Evolutionary conservation across 2,797 vertebrate genomes (phyloP), one percentile per base, ranked within the genome.

Genomic region (Xenopus petersii): DNA sequence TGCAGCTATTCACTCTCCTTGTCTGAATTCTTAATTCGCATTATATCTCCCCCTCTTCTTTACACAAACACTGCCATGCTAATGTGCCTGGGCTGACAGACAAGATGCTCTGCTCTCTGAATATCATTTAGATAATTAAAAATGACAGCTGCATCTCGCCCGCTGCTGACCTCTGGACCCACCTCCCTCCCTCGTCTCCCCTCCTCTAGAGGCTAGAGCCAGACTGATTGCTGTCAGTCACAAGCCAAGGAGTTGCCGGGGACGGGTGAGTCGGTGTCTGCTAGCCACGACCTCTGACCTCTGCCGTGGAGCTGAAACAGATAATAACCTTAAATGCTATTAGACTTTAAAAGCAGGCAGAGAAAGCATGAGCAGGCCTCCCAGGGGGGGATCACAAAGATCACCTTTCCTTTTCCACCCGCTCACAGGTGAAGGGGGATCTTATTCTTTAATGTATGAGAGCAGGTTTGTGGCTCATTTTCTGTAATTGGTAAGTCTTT

Each of bases 111-210:
- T 94, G 93, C 91, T 91, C 92, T 93, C 93, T 96, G 95, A 97
- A 98, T 97, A 97, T 96, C 91, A 96, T 97, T 98, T 96, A 95
- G 94, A 98, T 97, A 97, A 98, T 98, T 98, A 96, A 95, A 97
- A 96, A 95, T 94, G 96, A 98, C 95, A 96, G 95, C 94, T 93
- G 94, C 95, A 96, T 94, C 61, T 93, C 92, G 91, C 92, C 93
- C 91, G 92, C 93, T 94, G 92, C 92, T 92, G 94, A 94, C 94
- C 94, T 93, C 93, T 94, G 91, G 92, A 91, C 92, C 93, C 93
- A 93, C 92, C 94, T 93, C 93, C 94, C 92, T 92, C 91, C 63
- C 64, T 66, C n/a, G n/a, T 48, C 70, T 47, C 71, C 59, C 76
- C 49, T 93, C 91, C 92, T 90, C 93, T 90, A 92, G 92, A 94